Percentiles rank a stretch among this genome's conserved stretches.
phyloP scores from a whole-genome alignment of 2,888 invertebrate species.

The Nemotelus pantherinus region DNA sequence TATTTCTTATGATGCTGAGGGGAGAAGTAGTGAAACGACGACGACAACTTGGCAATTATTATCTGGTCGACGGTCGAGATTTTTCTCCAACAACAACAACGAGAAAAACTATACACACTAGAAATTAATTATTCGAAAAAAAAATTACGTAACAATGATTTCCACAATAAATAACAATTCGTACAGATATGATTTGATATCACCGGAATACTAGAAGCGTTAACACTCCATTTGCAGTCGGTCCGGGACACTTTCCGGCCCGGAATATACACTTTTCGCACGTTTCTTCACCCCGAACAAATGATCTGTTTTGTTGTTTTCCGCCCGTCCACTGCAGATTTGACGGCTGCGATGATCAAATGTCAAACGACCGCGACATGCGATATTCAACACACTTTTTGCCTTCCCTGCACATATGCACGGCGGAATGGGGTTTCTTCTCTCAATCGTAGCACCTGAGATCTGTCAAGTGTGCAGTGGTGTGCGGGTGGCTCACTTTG shows the following conservation, averaged over 20 bases:
- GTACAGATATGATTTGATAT: constrained; percentile 19
- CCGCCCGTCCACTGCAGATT: constrained; percentile 1
- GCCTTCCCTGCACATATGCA: neutral
- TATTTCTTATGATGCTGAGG: no score
- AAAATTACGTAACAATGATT: constrained; percentile 37
- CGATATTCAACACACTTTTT: neutral
- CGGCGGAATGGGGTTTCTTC: constrained; percentile 1
- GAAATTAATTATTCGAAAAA: constrained; percentile 18
- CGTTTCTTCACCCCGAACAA: constrained; percentile 10
- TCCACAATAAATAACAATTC: constrained; percentile 26
- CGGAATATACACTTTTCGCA: constrained; percentile 23
- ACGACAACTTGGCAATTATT: neutral
- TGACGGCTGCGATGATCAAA: constrained; percentile 36
- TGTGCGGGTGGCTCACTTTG: constrained; percentile 7
- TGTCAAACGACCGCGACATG: constrained; percentile 20
- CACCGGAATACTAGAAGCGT: constrained; percentile 23
- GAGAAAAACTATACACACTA: constrained; percentile 13
- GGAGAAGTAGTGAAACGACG: neutral
- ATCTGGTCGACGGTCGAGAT: neutral
- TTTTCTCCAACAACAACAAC: constrained; percentile 2
- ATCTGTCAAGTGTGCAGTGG: constrained; percentile 35
- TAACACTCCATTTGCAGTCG: neutral
- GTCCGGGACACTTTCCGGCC: neutral
- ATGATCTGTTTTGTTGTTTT: constrained; percentile 30
- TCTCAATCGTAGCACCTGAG: constrained; percentile 19